Evolutionary conservation across 2,888 invertebrate genomes (phyloP).

Genomic region (Mesorhabditis spiculigera): DNA sequence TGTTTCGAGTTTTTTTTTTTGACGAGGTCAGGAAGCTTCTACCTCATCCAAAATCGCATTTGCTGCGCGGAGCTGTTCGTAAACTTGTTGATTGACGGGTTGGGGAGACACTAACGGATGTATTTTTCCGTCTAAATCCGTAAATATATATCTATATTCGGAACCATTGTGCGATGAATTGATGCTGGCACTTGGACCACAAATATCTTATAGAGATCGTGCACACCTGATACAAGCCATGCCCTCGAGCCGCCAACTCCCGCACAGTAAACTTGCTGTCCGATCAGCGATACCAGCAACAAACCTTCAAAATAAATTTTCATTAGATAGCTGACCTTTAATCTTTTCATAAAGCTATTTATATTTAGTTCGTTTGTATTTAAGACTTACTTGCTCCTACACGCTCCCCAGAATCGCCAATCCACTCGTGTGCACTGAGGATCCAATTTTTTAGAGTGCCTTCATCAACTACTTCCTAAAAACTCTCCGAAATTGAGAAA

Average conservation of each 20-base stretch:
- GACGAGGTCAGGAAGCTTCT: neutral
- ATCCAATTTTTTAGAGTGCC: neutral
- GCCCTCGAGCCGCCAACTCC: neutral
- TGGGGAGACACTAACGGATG: neutral
- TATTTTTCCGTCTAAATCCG: neutral
- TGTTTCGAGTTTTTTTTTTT: neutral
- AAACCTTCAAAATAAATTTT: neutral
- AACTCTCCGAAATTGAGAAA: neutral
- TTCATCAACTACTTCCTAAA: slow-evolving; percentile 4
- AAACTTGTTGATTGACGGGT: neutral
- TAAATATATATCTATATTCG: too few species aligned
- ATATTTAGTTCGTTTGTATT: neutral
- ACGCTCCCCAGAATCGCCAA: neutral
- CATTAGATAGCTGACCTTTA: neutral
- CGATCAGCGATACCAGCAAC: neutral
- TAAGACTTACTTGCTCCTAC: neutral
- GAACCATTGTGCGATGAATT: neutral
- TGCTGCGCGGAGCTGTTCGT: neutral
- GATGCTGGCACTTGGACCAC: neutral
- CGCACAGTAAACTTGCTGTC: neutral
- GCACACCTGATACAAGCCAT: neutral
- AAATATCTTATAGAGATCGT: neutral
- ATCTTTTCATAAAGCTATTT: neutral
- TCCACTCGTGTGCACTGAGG: slow-evolving; percentile 5
- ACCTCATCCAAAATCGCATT: neutral